Percentiles rank a stretch among this genome's conserved stretches.
phyloP scores from a whole-genome alignment of 2,797 vertebrate species.

The Squalus acanthias region DNA sequence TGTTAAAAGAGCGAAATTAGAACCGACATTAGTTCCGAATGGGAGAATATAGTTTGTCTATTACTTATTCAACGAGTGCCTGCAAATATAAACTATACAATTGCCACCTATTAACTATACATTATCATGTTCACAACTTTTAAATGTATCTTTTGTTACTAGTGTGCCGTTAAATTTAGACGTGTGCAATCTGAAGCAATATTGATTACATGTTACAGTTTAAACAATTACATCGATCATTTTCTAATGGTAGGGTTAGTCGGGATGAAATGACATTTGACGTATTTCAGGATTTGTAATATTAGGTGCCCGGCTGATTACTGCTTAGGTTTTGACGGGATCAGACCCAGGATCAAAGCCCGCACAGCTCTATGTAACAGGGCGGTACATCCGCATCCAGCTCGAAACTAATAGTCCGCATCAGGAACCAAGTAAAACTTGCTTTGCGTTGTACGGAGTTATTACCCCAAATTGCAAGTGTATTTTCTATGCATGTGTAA shows the following conservation, averaged over 20 bases:
- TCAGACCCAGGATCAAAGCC: background rate
- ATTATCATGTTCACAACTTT: background rate
- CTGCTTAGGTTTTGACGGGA: background rate
- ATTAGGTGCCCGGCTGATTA: background rate
- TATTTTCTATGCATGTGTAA: background rate
- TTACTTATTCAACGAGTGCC: background rate
- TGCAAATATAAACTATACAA: background rate
- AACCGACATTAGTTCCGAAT: background rate
- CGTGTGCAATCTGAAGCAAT: background rate
- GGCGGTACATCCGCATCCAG: background rate
- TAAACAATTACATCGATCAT: background rate
- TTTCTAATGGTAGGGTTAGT: background rate
- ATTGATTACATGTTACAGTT: background rate
- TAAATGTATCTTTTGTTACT: background rate
- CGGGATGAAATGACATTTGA: background rate
- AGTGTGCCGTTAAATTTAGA: background rate
- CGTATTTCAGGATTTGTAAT: background rate
- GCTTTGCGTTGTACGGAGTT: background rate
- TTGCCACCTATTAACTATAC: background rate
- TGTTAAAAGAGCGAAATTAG: too few species aligned
- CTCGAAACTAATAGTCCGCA: background rate
- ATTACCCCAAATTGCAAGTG: background rate
- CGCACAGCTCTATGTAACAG: background rate
- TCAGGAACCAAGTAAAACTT: background rate
- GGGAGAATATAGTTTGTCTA: background rate